Conservation (phyloP, 1,140 invertebrate species). For the Leptopilina clavipes region DNA sequence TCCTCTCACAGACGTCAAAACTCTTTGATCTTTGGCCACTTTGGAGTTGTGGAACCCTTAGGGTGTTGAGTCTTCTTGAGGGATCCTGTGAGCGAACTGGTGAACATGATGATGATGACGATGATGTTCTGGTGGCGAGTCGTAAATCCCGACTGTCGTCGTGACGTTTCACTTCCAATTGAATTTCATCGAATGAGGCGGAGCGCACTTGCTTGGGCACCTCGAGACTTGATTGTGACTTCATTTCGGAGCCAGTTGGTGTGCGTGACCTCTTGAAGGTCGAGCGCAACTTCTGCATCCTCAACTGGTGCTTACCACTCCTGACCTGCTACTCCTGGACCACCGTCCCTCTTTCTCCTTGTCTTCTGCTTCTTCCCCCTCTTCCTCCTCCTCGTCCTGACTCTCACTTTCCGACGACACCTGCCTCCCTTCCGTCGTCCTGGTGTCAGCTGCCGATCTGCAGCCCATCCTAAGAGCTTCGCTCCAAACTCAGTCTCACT, state of each 20-base stretch:
- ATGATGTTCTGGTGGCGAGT: constrained; percentile 55
- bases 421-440: constrained; percentile 57
- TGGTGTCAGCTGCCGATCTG: constrained; percentile 62
- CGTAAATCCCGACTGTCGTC: constrained; percentile 53
- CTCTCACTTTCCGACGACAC: constrained; percentile 46
- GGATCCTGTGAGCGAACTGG: constrained; percentile 69
- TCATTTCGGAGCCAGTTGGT: constrained; percentile 91
- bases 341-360: constrained; percentile 13
- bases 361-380: constrained; percentile 47
- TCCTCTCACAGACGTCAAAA: constrained; percentile 84
- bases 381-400: constrained; percentile 53
- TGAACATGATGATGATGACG: constrained; percentile 67
- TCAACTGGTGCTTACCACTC: constrained; percentile 45
- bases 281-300: constrained; percentile 87
- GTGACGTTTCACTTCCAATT: constrained; percentile 82
- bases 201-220: constrained; percentile 89
- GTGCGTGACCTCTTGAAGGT: constrained; percentile 90
- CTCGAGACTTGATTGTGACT: constrained; percentile 90
- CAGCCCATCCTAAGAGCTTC: constrained; percentile 67
- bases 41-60: constrained; percentile 80
- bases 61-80: constrained; percentile 66
- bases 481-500: constrained; percentile 37
- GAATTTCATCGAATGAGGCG: constrained; percentile 91
- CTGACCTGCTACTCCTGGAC: background rate
- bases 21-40: constrained; percentile 82